Conservation (phyloP, 2,113 vertebrate genomes). For the Laterallus jamaicensis region DNA sequence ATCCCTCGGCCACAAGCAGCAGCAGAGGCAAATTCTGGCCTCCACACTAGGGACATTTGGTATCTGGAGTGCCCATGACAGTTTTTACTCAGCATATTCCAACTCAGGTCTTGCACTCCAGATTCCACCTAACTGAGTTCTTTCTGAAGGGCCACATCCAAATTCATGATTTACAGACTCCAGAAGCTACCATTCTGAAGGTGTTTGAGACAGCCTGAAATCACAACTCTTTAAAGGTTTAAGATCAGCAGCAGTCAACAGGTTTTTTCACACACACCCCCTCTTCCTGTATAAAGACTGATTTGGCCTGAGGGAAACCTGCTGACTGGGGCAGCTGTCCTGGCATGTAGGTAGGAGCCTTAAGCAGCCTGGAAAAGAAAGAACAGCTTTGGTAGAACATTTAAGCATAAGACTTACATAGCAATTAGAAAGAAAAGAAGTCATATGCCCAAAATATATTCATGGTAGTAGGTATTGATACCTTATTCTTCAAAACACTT, state of each 20-base stretch:
- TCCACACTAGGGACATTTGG: background rate
- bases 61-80: background rate
- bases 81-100: background rate
- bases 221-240: background rate
- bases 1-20: background rate
- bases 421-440: background rate
- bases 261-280: background rate
- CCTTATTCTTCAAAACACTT: background rate
- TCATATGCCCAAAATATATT: background rate
- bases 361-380: slow-evolving; percentile 18
- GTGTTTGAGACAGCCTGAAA: background rate
- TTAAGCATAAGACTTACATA: background rate
- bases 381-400: background rate
- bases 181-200: background rate
- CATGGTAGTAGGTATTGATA: background rate
- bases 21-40: background rate
- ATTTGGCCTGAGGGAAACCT: slow-evolving; percentile 13
- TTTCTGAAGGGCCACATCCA: background rate
- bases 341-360: slow-evolving; percentile 28
- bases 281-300: background rate
- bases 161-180: background rate
- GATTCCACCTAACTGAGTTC: background rate
- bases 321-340: background rate
- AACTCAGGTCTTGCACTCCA: background rate
- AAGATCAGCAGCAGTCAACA: background rate